phyloP scores from a whole-genome alignment of 2,113 vertebrate genomes.

The Hippotragus niger region DNA sequence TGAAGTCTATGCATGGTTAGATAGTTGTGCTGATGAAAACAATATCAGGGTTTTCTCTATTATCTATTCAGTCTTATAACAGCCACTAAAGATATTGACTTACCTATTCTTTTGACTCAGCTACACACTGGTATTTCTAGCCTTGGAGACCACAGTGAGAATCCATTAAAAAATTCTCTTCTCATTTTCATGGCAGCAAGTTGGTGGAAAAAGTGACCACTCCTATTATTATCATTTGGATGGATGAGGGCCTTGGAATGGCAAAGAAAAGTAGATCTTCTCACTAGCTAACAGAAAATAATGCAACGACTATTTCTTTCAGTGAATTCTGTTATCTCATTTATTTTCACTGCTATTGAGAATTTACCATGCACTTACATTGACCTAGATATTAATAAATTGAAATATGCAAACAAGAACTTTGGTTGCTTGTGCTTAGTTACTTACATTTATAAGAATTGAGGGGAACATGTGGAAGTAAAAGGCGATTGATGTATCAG shows the following conservation, averaged over 20 bases:
- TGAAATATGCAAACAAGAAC: neutral
- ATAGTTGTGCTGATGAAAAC: neutral
- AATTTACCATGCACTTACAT: neutral
- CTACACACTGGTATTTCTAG: neutral
- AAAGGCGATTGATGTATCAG: neutral
- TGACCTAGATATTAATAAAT: neutral
- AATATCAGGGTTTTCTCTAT: neutral
- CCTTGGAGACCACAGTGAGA: neutral
- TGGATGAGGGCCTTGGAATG: neutral
- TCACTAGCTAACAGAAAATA: neutral
- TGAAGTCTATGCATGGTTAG: neutral
- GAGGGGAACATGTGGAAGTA: neutral
- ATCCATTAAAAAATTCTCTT: neutral
- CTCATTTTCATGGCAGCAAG: neutral
- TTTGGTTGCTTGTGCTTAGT: neutral
- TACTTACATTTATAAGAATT: neutral
- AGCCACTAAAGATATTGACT: neutral
- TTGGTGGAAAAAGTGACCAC: neutral
- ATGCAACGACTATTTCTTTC: neutral
- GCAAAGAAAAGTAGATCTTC: neutral
- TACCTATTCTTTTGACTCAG: neutral
- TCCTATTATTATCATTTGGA: neutral
- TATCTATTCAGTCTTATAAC: neutral
- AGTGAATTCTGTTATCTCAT: neutral
- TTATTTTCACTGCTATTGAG: neutral